Percentiles rank a stretch among this genome's conserved stretches.
Evolutionary conservation across 2,113 vertebrate genomes (phyloP).

Genomic region (Pao palembangensis): DNA sequence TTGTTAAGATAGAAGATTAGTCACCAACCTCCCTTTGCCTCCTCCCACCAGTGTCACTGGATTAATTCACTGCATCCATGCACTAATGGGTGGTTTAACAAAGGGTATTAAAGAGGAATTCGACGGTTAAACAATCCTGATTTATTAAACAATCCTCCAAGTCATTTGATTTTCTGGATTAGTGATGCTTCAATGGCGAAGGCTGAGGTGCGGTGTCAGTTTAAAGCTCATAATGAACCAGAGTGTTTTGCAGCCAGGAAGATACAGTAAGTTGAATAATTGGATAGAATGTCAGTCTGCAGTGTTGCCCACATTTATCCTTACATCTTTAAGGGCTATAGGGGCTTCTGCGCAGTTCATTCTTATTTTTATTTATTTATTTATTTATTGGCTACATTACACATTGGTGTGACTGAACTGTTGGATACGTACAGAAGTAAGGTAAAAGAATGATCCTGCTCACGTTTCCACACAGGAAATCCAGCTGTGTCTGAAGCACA

Average conservation of each 20-base stretch:
- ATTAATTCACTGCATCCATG: slow-evolving; percentile 30
- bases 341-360: neutral
- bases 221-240: slow-evolving; percentile 59
- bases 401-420: slow-evolving; percentile 1
- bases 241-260: slow-evolving; percentile 49
- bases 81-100: slow-evolving; percentile 55
- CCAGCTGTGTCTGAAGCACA: slow-evolving; percentile 33
- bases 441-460: slow-evolving; percentile 27
- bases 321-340: slow-evolving; percentile 38
- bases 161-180: slow-evolving; percentile 47
- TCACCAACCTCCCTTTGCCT: slow-evolving; percentile 22
- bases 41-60: slow-evolving; percentile 13
- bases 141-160: slow-evolving; percentile 55
- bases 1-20: slow-evolving; percentile 23
- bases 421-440: slow-evolving; percentile 1
- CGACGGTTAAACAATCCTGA: slow-evolving; percentile 52
- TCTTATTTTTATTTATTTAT: too few relatives aligned
- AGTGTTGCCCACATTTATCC: slow-evolving; percentile 42
- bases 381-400: slow-evolving; percentile 18
- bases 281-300: slow-evolving; percentile 13
- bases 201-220: slow-evolving; percentile 53
- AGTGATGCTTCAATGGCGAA: slow-evolving; percentile 42
- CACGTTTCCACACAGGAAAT: slow-evolving; percentile 21
- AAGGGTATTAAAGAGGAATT: slow-evolving; percentile 40
- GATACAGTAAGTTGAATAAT: slow-evolving; percentile 56